These are phyloP conservation scores for Pantherophis guttatus DNA, from an alignment of 2,113 vertebrate species.

Conservation along the genomic window DNA sequence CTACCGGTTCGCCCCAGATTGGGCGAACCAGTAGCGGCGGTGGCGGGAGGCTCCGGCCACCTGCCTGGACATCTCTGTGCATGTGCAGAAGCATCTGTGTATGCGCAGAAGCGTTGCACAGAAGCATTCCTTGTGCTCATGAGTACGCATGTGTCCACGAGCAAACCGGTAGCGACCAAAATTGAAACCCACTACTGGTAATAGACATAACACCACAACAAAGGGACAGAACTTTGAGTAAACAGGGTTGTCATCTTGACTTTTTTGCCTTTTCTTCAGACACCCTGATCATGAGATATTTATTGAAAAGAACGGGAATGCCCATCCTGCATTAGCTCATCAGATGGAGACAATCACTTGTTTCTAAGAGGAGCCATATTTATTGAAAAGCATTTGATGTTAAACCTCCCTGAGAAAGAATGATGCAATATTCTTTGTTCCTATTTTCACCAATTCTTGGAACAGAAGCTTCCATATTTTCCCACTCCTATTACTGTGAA, in stretches of 20 bases:
- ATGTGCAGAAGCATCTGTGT: no score
- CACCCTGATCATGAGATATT: neutral
- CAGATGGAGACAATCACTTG: constrained; percentile 30
- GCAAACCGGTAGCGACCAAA: no score
- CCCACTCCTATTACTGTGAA: constrained; percentile 52
- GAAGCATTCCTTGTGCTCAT: no score
- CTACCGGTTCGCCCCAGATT: no score
- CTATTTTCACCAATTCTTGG: constrained; percentile 45
- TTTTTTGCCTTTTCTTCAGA: neutral
- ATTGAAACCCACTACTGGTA: neutral
- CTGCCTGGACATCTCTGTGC: no score
- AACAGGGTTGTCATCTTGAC: neutral
- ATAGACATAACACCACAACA: neutral
- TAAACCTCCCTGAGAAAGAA: constrained; percentile 28
- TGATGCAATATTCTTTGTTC: constrained; percentile 41
- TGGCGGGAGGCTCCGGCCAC: no score
- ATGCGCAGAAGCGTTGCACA: no score
- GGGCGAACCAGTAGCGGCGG: no score
- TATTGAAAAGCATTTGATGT: constrained; percentile 36
- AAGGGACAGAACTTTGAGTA: neutral
- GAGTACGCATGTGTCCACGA: no score
- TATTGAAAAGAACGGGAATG: constrained; percentile 48
- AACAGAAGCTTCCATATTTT: constrained; percentile 37
- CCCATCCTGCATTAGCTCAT: neutral
- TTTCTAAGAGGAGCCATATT: constrained; percentile 30